A percentile compares a stretch with the other conserved stretches of the same genome.
phyloP scores from a whole-genome alignment of 2,797 vertebrate species.

The Cossypha heuglini region DNA sequence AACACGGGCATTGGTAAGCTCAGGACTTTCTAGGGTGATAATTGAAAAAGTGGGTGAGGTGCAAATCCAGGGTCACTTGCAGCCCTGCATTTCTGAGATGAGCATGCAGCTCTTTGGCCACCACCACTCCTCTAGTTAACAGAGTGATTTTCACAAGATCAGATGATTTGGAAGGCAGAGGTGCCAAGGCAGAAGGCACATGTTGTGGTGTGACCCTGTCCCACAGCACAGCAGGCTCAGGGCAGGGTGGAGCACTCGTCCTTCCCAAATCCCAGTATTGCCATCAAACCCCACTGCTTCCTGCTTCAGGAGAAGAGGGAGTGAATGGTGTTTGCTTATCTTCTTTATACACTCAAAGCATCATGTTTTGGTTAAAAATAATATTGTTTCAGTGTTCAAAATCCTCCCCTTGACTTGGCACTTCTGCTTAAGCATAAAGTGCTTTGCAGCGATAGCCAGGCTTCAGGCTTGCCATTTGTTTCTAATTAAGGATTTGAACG shows the following conservation, averaged over 20 bases:
- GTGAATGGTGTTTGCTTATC: not conserved
- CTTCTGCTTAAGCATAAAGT: not conserved
- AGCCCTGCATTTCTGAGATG: not conserved
- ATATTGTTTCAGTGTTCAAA: not conserved
- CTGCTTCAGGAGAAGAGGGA: not conserved
- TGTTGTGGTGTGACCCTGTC: accelerated
- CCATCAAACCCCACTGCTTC: not conserved
- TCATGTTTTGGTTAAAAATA: slow-evolving; percentile 11
- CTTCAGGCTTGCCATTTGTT: slow-evolving; percentile 47
- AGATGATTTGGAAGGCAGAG: not conserved
- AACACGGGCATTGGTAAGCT: accelerated
- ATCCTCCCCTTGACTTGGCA: not conserved
- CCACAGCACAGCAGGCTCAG: accelerated
- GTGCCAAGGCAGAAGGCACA: not conserved
- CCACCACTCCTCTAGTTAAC: not conserved
- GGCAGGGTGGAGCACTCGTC: not conserved
- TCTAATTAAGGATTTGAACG: slow-evolving; percentile 43
- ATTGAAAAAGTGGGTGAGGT: accelerated
- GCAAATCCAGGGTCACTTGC: not conserved
- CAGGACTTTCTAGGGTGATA: not conserved
- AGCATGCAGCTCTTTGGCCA: not conserved
- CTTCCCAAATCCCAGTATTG: not conserved
- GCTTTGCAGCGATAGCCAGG: not conserved
- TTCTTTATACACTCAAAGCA: not conserved
- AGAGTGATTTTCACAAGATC: not conserved